These are phyloP conservation scores for Sinelater perroti DNA, from an alignment of 2,888 invertebrate genomes.

Conservation along the genomic window DNA sequence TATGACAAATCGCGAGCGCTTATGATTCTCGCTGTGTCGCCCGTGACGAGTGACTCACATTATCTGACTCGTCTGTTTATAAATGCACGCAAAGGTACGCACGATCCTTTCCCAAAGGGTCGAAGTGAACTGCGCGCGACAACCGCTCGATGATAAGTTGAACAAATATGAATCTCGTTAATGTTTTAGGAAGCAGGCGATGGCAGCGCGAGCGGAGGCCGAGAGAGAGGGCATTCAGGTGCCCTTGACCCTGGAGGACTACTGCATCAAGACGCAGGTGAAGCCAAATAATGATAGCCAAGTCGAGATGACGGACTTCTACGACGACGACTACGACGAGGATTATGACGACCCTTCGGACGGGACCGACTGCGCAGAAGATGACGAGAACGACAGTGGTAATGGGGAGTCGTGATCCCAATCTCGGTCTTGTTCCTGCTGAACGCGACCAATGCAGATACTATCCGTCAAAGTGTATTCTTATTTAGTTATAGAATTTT, in stretches of 20 bases:
- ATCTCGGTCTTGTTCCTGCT: no score
- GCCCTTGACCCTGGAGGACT: slow-evolving; percentile 97
- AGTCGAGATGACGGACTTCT: slow-evolving; percentile 94
- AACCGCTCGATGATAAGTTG: not conserved
- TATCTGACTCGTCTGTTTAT: no score
- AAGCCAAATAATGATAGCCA: slow-evolving; percentile 82
- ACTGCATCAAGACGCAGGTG: slow-evolving; percentile 93
- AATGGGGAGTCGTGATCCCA: slow-evolving; percentile 88
- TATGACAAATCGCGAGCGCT: slow-evolving; percentile 17
- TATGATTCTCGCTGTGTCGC: slow-evolving; percentile 10
- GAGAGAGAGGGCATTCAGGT: slow-evolving; percentile 97
- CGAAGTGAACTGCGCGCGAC: no score
- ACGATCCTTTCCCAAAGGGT: no score
- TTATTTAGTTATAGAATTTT: slow-evolving; percentile 12
- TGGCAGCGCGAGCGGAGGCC: slow-evolving; percentile 93
- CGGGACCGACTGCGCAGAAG: slow-evolving; percentile 77
- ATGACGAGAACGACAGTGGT: slow-evolving; percentile 90
- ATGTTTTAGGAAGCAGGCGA: slow-evolving; percentile 88
- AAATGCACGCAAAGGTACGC: no score
- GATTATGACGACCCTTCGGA: slow-evolving; percentile 73
- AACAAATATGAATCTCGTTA: not conserved
- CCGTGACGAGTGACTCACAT: slow-evolving; percentile 13
- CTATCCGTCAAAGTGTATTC: slow-evolving; percentile 31
- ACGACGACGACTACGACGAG: slow-evolving; percentile 93
- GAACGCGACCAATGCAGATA: slow-evolving; percentile 15